Conservation (phyloP, 2,888 invertebrate species). For the Microplitis deprimator region DNA sequence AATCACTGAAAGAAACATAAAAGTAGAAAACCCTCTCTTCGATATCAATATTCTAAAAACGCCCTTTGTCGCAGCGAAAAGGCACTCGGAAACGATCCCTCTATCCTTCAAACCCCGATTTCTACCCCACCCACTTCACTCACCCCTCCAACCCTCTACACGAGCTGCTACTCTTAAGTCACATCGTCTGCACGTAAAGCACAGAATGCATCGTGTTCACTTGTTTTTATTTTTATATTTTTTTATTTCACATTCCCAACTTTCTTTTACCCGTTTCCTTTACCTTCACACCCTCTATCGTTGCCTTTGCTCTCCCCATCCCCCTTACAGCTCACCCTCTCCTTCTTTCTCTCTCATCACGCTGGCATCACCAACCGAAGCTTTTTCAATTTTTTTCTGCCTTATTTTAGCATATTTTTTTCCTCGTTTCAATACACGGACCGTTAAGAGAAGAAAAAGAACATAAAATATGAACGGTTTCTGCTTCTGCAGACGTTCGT, state of each 20-base stretch:
- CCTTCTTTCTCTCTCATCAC: not conserved
- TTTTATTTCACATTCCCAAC: slow-evolving; percentile 2
- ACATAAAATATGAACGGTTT: slow-evolving; percentile 1
- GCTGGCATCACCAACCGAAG: not conserved
- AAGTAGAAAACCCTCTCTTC: slow-evolving; percentile 49
- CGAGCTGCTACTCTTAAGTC: slow-evolving; percentile 30
- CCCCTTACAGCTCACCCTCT: not conserved
- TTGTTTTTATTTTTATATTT: slow-evolving; percentile 24
- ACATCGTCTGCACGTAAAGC: slow-evolving; percentile 23
- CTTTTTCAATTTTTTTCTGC: not conserved
- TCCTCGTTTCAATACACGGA: not conserved
- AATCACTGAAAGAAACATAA: not conserved
- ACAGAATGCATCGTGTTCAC: slow-evolving; percentile 12
- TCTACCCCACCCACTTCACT: slow-evolving; percentile 24
- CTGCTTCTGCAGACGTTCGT: not conserved
- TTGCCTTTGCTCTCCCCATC: slow-evolving; percentile 1
- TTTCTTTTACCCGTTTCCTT: slow-evolving; percentile 15
- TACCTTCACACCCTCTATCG: not conserved
- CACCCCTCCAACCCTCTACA: slow-evolving; percentile 28
- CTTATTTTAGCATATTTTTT: not conserved
- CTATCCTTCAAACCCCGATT: slow-evolving; percentile 24
- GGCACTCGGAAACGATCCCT: slow-evolving; percentile 48
- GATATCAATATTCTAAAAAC: slow-evolving; percentile 71
- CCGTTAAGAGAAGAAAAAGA: not conserved
- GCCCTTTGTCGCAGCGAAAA: slow-evolving; percentile 68